Percentiles rank a stretch among this genome's conserved stretches.
These are phyloP conservation scores for Tetropium fuscum DNA, from an alignment of 2,888 invertebrate species.

Conservation along the genomic window DNA sequence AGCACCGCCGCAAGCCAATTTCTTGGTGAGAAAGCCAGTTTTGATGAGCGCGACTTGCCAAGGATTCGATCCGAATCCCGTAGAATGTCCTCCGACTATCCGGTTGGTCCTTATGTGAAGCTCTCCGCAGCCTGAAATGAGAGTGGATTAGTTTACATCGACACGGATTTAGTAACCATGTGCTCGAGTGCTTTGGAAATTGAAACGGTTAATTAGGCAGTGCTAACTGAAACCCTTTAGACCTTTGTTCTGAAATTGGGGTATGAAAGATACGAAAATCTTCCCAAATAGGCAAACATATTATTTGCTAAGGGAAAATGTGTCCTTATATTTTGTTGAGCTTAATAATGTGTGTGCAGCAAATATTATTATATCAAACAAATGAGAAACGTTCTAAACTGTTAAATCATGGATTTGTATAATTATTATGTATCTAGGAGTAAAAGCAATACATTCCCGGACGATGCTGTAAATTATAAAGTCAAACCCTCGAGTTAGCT, in stretches of 20 bases:
- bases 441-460: too few relatives aligned
- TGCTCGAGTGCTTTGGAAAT: constrained; percentile 15
- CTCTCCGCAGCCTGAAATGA: constrained; percentile 87
- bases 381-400: too few relatives aligned
- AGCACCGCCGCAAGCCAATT: constrained; percentile 93
- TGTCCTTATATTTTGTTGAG: too few relatives aligned
- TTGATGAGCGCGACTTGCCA: constrained; percentile 96
- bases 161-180: not conserved
- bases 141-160: constrained; percentile 28
- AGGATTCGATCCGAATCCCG: constrained; percentile 91
- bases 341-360: too few relatives aligned
- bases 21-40: constrained; percentile 89
- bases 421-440: too few relatives aligned
- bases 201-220: constrained; percentile 9
- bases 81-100: constrained; percentile 92
- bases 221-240: constrained; percentile 4
- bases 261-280: not conserved
- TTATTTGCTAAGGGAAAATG: too few relatives aligned
- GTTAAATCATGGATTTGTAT: too few relatives aligned
- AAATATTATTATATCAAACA: too few relatives aligned
- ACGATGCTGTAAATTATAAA: too few relatives aligned
- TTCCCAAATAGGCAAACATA: too few relatives aligned
- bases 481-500: too few relatives aligned
- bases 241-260: constrained; percentile 7
- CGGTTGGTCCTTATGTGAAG: constrained; percentile 88